Conservation (phyloP, 2,797 vertebrate species). For the Xyrichtys novacula region DNA sequence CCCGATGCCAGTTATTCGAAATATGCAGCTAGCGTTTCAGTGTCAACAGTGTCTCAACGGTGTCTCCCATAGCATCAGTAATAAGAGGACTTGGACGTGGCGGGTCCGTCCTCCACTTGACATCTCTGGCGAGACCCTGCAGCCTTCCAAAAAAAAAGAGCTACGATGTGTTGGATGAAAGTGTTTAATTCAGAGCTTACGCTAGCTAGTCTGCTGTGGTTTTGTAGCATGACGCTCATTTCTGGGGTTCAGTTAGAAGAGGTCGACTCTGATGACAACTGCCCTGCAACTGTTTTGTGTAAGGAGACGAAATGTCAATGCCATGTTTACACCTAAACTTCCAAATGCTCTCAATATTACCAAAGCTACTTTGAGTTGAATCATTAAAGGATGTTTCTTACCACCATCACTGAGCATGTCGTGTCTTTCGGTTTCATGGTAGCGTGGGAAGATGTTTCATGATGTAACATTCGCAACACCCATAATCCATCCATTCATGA, state of each 20-base stretch:
- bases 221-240: conserved; percentile 31
- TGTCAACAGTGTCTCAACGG: conserved; percentile 47
- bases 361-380: conserved; percentile 71
- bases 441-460: neutral
- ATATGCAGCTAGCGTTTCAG: conserved; percentile 68
- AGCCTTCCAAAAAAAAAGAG: conserved; percentile 16
- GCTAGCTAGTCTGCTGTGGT: conserved; percentile 48
- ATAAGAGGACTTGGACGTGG: conserved; percentile 42
- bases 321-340: conserved; percentile 67
- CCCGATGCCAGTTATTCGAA: conserved; percentile 42
- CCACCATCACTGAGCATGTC: conserved; percentile 52
- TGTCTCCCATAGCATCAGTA: conserved; percentile 45
- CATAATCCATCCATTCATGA: neutral
- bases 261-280: conserved; percentile 80
- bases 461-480: neutral
- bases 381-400: conserved; percentile 83
- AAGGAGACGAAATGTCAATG: conserved; percentile 41
- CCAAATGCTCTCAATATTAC: conserved; percentile 63
- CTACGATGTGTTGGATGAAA: conserved; percentile 39
- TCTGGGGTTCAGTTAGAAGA: conserved; percentile 81
- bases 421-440: conserved; percentile 42
- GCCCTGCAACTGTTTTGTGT: conserved; percentile 56
- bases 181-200: conserved; percentile 46
- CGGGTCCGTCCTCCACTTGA: conserved; percentile 50
- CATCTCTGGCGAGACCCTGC: conserved; percentile 39